These are phyloP conservation scores for Sebastes reedi DNA, from an alignment of 2,797 vertebrate genomes.

Conservation along the genomic window DNA sequence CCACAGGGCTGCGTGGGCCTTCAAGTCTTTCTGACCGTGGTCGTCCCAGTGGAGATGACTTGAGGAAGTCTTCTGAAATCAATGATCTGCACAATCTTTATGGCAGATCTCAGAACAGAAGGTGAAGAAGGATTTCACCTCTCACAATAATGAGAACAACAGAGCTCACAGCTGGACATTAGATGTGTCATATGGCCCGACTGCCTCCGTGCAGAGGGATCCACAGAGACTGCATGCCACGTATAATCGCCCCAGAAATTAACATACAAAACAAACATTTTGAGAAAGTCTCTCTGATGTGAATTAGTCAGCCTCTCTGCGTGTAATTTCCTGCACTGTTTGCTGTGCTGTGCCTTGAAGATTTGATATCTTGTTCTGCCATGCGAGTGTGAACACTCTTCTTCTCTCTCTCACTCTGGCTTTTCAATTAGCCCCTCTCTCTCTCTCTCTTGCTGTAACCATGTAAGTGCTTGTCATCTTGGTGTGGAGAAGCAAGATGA, in stretches of 20 bases:
- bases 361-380: slow-evolving; percentile 61
- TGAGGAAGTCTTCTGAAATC: slow-evolving; percentile 52
- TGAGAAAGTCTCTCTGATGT: slow-evolving; percentile 35
- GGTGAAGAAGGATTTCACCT: slow-evolving; percentile 51
- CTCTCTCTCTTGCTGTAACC: slow-evolving; percentile 11
- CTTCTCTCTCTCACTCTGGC: slow-evolving; percentile 17
- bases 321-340: slow-evolving; percentile 60
- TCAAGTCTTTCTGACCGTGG: slow-evolving; percentile 65
- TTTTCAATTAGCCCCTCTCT: slow-evolving; percentile 27
- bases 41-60: slow-evolving; percentile 65
- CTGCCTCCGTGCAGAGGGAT: slow-evolving; percentile 46
- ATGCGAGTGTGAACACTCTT: slow-evolving; percentile 15
- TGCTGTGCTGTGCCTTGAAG: slow-evolving; percentile 47
- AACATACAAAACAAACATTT: slow-evolving; percentile 50
- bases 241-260: slow-evolving; percentile 21
- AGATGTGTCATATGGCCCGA: slow-evolving; percentile 56
- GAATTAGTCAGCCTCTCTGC: slow-evolving; percentile 47
- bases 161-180: slow-evolving; percentile 42
- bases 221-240: slow-evolving; percentile 1
- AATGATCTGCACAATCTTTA: slow-evolving; percentile 36
- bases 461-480: slow-evolving; percentile 25
- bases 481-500: slow-evolving; percentile 33
- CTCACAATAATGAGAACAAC: slow-evolving; percentile 37
- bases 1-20: slow-evolving; percentile 55
- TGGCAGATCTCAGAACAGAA: slow-evolving; percentile 67